Conservation (phyloP, 2,888 invertebrate species). For the Cantharis flavilabris region DNA sequence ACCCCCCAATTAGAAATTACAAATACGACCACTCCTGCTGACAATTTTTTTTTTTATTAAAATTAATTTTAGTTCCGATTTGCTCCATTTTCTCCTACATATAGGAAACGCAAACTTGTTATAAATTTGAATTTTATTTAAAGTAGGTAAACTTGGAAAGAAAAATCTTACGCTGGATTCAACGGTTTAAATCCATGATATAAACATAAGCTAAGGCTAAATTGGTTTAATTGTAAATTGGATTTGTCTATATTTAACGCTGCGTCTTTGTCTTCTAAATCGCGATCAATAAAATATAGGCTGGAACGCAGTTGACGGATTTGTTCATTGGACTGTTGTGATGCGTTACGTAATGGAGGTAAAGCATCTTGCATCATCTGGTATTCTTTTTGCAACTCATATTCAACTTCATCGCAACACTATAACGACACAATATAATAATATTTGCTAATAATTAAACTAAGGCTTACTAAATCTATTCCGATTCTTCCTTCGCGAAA, state of each 20-base stretch:
- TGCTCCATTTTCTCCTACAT: too few relatives aligned
- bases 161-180: constrained; percentile 58
- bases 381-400: constrained; percentile 77
- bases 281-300: constrained; percentile 80
- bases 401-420: constrained; percentile 77
- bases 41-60: too few relatives aligned
- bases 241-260: constrained; percentile 77
- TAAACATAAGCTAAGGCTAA: constrained; percentile 69
- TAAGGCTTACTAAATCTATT: constrained; percentile 69
- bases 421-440: constrained; percentile 23
- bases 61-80: too few relatives aligned
- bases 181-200: constrained; percentile 69
- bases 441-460: not conserved
- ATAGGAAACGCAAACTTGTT: too few relatives aligned
- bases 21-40: too few relatives aligned
- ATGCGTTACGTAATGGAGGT: constrained; percentile 67
- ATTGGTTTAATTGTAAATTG: constrained; percentile 70
- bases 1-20: too few relatives aligned
- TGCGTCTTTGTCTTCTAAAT: constrained; percentile 80
- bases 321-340: constrained; percentile 83
- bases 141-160: not conserved
- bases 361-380: constrained; percentile 71
- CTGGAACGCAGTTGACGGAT: constrained; percentile 79
- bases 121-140: not conserved
- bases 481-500: constrained; percentile 77